These are phyloP conservation scores for Origma solitaria DNA, from an alignment of 2,113 vertebrate species.

Conservation along the genomic window DNA sequence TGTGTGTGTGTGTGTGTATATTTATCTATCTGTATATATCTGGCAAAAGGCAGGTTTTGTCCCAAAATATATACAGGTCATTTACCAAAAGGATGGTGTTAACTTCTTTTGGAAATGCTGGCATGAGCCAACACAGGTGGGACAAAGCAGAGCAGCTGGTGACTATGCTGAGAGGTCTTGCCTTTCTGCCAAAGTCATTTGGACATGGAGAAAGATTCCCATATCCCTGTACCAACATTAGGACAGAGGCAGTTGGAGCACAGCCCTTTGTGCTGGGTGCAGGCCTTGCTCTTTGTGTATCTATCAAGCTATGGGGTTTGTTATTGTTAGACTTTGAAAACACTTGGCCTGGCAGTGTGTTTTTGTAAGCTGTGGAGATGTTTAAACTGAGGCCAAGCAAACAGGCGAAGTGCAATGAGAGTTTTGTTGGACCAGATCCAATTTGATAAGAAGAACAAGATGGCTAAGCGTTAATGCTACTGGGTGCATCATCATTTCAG, in stretches of 20 bases:
- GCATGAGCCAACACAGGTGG: neutral
- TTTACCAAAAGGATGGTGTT: neutral
- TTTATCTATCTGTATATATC: neutral
- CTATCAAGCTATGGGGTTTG: neutral
- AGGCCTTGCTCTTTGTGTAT: neutral
- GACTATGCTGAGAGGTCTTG: neutral
- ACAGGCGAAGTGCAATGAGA: neutral
- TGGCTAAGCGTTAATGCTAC: neutral
- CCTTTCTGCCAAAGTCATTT: neutral
- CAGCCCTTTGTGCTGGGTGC: neutral
- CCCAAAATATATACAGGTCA: neutral
- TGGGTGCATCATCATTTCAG: neutral
- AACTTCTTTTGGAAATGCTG: neutral
- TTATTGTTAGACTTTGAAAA: neutral
- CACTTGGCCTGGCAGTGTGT: neutral
- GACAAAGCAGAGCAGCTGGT: neutral
- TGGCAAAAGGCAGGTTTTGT: neutral
- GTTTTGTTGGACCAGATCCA: neutral
- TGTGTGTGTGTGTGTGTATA: neutral
- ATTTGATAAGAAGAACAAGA: constrained; percentile 14
- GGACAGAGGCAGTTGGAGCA: neutral
- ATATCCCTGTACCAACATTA: neutral
- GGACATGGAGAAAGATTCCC: neutral
- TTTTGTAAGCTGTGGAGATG: neutral
- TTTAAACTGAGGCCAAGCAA: neutral